phyloP scores from a whole-genome alignment of 2,113 vertebrate genomes.

The Diphyllodes magnificus region DNA sequence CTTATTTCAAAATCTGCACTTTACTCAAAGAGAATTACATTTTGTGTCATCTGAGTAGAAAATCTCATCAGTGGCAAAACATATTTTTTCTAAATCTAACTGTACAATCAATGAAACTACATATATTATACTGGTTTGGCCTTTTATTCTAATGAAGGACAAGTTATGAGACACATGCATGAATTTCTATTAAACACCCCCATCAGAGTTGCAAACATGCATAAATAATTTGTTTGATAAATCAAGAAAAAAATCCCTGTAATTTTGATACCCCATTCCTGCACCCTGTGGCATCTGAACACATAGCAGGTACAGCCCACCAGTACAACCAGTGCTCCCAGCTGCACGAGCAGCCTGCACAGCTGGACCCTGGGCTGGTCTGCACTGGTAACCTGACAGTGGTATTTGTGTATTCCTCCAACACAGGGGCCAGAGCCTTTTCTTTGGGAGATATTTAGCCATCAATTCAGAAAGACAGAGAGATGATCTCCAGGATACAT shows the following conservation, averaged over 20 bases:
- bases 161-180: accelerated
- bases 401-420: not conserved
- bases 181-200: not conserved
- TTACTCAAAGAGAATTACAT: not conserved
- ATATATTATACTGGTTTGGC: not conserved
- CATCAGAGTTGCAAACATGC: not conserved
- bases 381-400: too few relatives aligned
- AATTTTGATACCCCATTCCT: not conserved
- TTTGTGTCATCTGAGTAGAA: not conserved
- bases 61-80: not conserved
- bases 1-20: not conserved
- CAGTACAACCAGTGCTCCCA: too few relatives aligned
- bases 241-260: not conserved
- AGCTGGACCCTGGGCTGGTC: not conserved
- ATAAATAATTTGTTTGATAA: not conserved
- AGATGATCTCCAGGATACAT: not conserved
- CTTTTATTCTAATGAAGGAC: not conserved
- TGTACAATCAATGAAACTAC: not conserved
- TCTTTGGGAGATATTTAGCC: not conserved
- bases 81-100: not conserved
- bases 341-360: not conserved
- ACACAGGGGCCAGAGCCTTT: accelerated
- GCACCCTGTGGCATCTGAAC: not conserved
- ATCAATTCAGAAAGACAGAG: not conserved
- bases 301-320: not conserved